Percentiles rank a stretch among this genome's conserved stretches.
Evolutionary conservation across 2,888 invertebrate genomes (phyloP).

Genomic region (Tupiocoris notatus): DNA sequence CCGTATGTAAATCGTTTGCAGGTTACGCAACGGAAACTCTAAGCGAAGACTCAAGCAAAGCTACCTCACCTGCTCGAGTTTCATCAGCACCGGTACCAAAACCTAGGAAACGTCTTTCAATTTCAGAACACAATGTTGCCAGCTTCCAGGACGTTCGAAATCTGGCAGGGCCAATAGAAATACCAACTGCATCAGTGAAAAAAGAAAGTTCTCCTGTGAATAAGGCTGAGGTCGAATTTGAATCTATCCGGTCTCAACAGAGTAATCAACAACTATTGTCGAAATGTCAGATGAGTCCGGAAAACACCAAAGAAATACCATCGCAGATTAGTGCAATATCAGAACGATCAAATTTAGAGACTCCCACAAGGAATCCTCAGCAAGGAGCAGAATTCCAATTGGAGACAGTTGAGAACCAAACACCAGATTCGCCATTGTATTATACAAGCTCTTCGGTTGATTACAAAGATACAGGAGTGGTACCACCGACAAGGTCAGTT

Average conservation of each 20-base stretch:
- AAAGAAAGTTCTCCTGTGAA: no score
- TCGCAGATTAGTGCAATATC: no score
- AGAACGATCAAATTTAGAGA: no score
- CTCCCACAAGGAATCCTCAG: no score
- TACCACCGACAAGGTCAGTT: constrained; percentile 38
- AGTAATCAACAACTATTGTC: no score
- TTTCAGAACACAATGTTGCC: no score
- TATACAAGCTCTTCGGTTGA: constrained; percentile 43
- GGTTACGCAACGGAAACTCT: constrained; percentile 33
- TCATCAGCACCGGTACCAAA: constrained; percentile 7
- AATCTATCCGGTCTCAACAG: no score
- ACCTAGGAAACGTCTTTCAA: background rate
- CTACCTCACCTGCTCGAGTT: constrained; percentile 3
- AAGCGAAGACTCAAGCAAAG: constrained; percentile 25
- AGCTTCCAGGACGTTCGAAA: no score
- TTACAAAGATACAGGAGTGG: constrained; percentile 40
- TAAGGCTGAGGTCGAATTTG: no score
- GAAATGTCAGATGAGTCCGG: background rate
- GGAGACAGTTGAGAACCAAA: background rate
- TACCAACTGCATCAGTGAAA: no score
- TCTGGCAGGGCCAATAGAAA: no score
- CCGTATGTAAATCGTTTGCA: background rate
- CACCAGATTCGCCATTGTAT: constrained; percentile 29
- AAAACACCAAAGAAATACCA: background rate
- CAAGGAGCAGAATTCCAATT: no score